Evolutionary conservation across 1,140 invertebrate genomes (phyloP).

Genomic region (Nymphalis io): DNA sequence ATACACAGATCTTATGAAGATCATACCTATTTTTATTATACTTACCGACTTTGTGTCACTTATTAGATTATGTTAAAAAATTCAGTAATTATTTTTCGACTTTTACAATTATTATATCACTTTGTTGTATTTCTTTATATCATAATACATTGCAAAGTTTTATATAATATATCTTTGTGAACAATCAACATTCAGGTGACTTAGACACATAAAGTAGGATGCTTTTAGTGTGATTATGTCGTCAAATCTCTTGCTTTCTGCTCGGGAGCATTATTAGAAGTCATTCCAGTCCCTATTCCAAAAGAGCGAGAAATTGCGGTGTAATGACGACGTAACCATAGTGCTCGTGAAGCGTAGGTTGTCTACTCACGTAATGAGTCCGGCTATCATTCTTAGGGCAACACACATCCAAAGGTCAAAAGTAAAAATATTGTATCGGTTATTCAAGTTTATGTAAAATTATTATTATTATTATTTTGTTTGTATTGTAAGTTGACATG

Average conservation of each 20-base stretch:
- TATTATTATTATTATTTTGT: too few relatives aligned
- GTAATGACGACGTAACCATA: constrained; percentile 54
- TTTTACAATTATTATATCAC: too few relatives aligned
- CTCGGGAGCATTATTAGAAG: constrained; percentile 62
- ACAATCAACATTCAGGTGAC: constrained; percentile 29
- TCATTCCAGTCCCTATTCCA: constrained; percentile 49
- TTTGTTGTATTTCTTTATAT: too few relatives aligned
- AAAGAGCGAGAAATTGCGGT: constrained; percentile 52
- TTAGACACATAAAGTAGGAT: constrained; percentile 50
- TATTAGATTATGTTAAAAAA: too few relatives aligned
- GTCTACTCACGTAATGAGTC: constrained; percentile 45
- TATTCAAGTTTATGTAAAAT: constrained; percentile 7
- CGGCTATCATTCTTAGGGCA: constrained; percentile 22
- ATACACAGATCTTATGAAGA: too few relatives aligned
- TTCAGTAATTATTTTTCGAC: too few relatives aligned
- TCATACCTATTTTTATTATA: too few relatives aligned
- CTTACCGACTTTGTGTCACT: too few relatives aligned
- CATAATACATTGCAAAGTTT: too few relatives aligned
- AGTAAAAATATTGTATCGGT: constrained; percentile 3
- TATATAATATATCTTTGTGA: background rate
- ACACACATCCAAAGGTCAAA: constrained; percentile 6
- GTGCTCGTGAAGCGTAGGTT: constrained; percentile 35
- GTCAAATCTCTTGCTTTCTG: constrained; percentile 60
- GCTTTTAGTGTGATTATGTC: constrained; percentile 72
- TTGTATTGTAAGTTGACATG: too few relatives aligned